Percentiles rank a stretch among this genome's conserved stretches.
These are phyloP conservation scores for Megastigmus dorsalis DNA, from an alignment of 2,888 invertebrate genomes.

Conservation along the genomic window DNA sequence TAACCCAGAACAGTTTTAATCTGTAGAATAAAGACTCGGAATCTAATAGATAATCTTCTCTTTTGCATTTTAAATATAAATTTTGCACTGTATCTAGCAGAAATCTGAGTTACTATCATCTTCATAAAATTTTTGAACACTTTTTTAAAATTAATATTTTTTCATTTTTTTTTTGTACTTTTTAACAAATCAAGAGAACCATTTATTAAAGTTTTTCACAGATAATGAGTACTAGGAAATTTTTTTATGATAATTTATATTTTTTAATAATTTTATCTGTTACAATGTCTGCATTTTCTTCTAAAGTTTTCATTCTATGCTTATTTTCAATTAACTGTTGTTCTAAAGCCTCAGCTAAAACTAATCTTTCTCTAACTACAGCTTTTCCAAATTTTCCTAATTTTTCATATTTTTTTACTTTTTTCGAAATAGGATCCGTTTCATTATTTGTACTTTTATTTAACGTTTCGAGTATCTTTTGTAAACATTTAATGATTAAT, in stretches of 20 bases:
- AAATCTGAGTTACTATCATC: conserved; percentile 44
- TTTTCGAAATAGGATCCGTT: too few species aligned
- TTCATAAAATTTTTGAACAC: conserved; percentile 28
- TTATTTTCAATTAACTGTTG: conserved; percentile 2
- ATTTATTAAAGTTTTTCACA: neutral
- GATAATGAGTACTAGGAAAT: neutral
- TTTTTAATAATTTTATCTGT: neutral
- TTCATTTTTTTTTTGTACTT: neutral
- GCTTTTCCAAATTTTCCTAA: too few species aligned
- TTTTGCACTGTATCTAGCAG: conserved; percentile 36
- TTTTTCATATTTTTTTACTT: too few species aligned
- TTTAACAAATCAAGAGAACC: neutral
- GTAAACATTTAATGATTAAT: too few species aligned
- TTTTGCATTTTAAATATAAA: conserved; percentile 31
- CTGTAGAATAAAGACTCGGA: conserved; percentile 36
- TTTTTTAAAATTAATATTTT: conserved; percentile 17
- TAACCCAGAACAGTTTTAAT: conserved; percentile 43
- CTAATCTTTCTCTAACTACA: neutral
- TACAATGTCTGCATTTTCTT: neutral
- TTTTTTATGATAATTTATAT: conserved; percentile 7
- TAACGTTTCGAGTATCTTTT: too few species aligned
- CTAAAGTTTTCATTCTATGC: neutral
- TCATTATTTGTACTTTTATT: too few species aligned
- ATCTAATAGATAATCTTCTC: conserved; percentile 9
- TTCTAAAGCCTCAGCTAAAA: neutral